Base-by-base conservation (phyloP, 30 jellyfish, hydroid and myxozoan species). In the Mastigias papua region DNA sequence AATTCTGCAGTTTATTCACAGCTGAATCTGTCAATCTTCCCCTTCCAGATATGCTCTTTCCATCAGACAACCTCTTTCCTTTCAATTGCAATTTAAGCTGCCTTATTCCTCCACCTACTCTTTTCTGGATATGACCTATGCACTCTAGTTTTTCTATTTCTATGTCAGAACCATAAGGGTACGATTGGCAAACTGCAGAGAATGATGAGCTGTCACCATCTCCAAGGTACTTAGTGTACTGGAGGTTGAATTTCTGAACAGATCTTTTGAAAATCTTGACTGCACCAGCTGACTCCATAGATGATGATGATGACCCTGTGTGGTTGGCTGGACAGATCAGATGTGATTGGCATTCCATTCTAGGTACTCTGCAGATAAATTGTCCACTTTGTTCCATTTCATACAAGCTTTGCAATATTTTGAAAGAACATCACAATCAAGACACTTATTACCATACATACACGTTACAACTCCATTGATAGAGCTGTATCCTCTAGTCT, bases 41-140 rank as follows among this genome's bases (percentile, higher is more conserved):
- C 34, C 21, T 67, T 67, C 78, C 78, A 22, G 89, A 90, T 26
- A 82, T 37, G 2, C 92, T 62, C 69, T 82, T 82, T 25, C 67
- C 50, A 34, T 34, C 51, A 0, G 70, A 2, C 13, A 42, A 42
- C 0, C 13, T 42, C 35, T 69, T 69, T 34, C 81, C 81, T 11
- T 25, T 69, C 27, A 8, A 34, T 17, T 69, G 1, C 27, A 25
- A 15, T 26, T 69, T 69, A 2, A 29, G 51, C 35, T 69, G 81
- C 4, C 81, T 31, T 22, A 69, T 58, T 25, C 81, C 0, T 0
- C 61, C 27, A 21, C 81, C 81, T 6, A 69, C 31, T 60, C 62
- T 69, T 34, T 69, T 69, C 51, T 69, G 58, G 13, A 69, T 69
- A 25, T 69, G 81, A 34, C 81, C 81, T 0, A 69, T 69, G 51